Conservation (phyloP, 2,797 vertebrate genomes). For the Gadopsis marmoratus region DNA sequence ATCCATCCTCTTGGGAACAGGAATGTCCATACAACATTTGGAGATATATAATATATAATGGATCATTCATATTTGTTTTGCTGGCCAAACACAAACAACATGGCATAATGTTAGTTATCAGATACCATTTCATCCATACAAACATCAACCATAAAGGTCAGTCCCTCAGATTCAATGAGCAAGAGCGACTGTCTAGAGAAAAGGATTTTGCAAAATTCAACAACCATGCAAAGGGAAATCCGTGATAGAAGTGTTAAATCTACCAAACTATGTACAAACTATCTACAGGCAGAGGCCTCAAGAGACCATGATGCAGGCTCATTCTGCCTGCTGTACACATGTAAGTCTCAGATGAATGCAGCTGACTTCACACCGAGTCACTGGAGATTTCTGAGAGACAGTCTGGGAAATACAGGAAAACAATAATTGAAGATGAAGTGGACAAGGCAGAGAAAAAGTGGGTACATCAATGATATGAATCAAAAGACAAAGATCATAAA, state of each 20-base stretch:
- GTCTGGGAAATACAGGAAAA: slow-evolving; percentile 7
- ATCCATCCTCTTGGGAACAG: neutral
- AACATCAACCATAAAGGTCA: slow-evolving; percentile 20
- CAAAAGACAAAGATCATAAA: neutral
- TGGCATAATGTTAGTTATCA: neutral
- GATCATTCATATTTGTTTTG: neutral
- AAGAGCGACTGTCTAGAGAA: neutral
- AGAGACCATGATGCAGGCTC: slow-evolving; percentile 52
- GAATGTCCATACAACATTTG: neutral
- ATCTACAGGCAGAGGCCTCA: slow-evolving; percentile 35
- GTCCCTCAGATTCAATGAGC: neutral
- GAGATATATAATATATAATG: too few relatives aligned
- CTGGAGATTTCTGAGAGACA: slow-evolving; percentile 16
- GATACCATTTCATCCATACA: slow-evolving; percentile 12
- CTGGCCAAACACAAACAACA: slow-evolving; percentile 14
- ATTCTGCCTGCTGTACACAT: slow-evolving; percentile 30
- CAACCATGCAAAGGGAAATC: slow-evolving; percentile 37
- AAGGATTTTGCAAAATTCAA: slow-evolving; percentile 8
- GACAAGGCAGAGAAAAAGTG: neutral
- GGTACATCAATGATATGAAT: neutral
- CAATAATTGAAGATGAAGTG: neutral
- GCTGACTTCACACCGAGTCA: slow-evolving; percentile 14
- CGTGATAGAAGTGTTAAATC: slow-evolving; percentile 44
- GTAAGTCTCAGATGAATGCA: slow-evolving; percentile 25
- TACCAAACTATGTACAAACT: slow-evolving; percentile 13